These are phyloP conservation scores for Megalonaias nervosa DNA, from an alignment of 1,140 invertebrate species.

Conservation along the genomic window DNA sequence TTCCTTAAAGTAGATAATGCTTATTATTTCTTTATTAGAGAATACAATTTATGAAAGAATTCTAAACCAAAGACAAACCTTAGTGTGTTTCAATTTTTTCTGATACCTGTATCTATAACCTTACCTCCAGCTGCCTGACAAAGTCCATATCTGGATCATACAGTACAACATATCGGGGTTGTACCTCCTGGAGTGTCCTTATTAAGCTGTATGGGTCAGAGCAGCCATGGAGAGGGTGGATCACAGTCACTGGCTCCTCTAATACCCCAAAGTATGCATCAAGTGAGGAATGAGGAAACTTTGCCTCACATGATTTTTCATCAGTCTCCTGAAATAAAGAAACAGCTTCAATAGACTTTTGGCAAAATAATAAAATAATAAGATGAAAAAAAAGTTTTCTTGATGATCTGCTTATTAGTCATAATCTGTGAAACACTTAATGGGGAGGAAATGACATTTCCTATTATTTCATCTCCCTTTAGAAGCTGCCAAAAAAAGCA, in stretches of 20 bases:
- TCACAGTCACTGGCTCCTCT: slow-evolving; percentile 58
- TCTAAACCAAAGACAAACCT: too few relatives aligned
- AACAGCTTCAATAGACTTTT: background rate
- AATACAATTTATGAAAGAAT: too few relatives aligned
- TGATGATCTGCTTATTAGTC: too few relatives aligned
- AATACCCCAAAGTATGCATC: slow-evolving; percentile 64
- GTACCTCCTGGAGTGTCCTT: slow-evolving; percentile 70
- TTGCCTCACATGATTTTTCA: background rate
- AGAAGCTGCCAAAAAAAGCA: too few relatives aligned
- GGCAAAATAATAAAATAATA: background rate
- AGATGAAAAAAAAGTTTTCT: background rate
- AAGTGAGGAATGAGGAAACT: slow-evolving; percentile 36
- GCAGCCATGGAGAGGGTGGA: slow-evolving; percentile 68
- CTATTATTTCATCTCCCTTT: too few relatives aligned
- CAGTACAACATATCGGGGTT: slow-evolving; percentile 89
- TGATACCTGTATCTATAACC: slow-evolving; percentile 3
- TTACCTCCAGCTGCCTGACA: slow-evolving; percentile 89
- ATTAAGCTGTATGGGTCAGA: slow-evolving; percentile 62
- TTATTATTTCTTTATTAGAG: too few relatives aligned
- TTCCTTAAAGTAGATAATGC: too few relatives aligned
- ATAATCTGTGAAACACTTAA: too few relatives aligned
- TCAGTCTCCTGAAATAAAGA: slow-evolving; percentile 17
- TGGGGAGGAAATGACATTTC: too few relatives aligned
- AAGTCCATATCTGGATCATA: slow-evolving; percentile 92
- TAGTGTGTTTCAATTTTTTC: too few relatives aligned